Evolutionary conservation across 2,797 vertebrate species (phyloP).

Genomic region (Avahi laniger): DNA sequence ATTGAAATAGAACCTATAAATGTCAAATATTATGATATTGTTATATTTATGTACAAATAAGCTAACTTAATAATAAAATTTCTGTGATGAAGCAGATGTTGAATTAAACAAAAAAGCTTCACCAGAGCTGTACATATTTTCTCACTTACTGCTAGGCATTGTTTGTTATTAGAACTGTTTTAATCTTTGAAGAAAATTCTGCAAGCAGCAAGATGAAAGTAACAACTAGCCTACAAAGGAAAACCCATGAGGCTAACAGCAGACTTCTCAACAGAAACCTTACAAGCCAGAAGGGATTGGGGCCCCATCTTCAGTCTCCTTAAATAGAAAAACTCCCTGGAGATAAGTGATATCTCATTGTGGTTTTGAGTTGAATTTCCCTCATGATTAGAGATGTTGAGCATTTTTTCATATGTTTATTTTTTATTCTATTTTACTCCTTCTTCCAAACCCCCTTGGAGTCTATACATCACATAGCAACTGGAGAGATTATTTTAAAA

Average conservation of each 20-base stretch:
- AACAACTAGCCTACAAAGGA: background rate
- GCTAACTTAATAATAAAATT: slow-evolving; percentile 2
- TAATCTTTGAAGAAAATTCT: background rate
- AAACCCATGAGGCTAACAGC: background rate
- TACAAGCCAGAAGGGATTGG: background rate
- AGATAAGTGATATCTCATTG: too few relatives aligned
- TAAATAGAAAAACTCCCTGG: background rate
- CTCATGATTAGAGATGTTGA: too few relatives aligned
- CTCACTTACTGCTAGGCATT: background rate
- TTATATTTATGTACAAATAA: background rate
- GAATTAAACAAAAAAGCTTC: slow-evolving; percentile 31
- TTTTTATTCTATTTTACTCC: background rate
- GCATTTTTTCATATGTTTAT: too few relatives aligned
- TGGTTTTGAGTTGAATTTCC: too few relatives aligned
- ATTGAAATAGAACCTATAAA: slow-evolving; percentile 12
- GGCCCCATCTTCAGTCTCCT: background rate
- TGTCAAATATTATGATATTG: slow-evolving; percentile 38
- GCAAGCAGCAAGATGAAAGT: background rate
- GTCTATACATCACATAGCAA: background rate
- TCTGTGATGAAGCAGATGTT: background rate
- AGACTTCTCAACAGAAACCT: background rate
- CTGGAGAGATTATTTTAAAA: background rate
- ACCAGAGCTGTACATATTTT: background rate
- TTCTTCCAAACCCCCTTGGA: background rate
- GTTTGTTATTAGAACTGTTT: background rate